Conservation (phyloP, 1,140 invertebrate genomes). For the Ceratoteleas bidentatus region DNA sequence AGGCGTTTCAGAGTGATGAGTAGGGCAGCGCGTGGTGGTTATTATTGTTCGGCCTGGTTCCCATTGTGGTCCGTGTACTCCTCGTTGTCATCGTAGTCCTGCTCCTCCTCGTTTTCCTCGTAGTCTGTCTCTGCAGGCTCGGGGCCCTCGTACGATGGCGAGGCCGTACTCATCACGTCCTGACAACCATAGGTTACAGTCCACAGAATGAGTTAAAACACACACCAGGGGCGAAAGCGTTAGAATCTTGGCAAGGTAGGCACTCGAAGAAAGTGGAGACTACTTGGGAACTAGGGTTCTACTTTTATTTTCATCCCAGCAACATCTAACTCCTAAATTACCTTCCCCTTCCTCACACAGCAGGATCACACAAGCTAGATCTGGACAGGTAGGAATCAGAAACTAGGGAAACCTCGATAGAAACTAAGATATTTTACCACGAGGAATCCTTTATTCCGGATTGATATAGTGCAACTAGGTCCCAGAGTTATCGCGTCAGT, state of each 20-base stretch:
- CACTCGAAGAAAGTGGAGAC: no score
- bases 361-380: no score
- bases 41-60: constrained; percentile 80
- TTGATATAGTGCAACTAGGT: no score
- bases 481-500: no score
- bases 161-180: constrained; percentile 75
- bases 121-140: constrained; percentile 80
- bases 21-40: constrained; percentile 73
- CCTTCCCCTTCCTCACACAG: no score
- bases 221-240: constrained; percentile 50
- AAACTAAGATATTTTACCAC: no score
- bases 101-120: constrained; percentile 77
- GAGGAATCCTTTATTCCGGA: no score
- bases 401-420: no score
- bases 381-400: no score
- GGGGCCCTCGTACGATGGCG: constrained; percentile 75
- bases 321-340: no score
- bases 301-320: no score
- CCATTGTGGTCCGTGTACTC: constrained; percentile 77
- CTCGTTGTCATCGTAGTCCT: constrained; percentile 68
- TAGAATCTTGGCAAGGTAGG: constrained; percentile 4
- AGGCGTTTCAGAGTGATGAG: constrained; percentile 69
- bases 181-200: constrained; percentile 73
- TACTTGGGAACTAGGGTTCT: no score
- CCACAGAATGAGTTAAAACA: constrained; percentile 66